Evolutionary conservation across 2,888 invertebrate genomes (phyloP).

Genomic region (Periphyllus acericola): DNA sequence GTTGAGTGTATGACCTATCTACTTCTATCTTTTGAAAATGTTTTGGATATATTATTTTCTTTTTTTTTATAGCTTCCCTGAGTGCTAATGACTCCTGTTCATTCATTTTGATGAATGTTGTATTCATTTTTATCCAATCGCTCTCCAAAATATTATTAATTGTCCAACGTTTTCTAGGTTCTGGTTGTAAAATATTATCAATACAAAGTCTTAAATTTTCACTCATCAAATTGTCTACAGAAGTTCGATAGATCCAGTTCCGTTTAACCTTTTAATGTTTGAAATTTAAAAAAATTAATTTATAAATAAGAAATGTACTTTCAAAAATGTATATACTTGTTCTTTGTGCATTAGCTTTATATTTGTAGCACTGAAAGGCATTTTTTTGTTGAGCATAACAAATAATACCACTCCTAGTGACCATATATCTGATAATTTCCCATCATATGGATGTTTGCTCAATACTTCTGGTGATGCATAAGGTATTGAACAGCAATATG

Average conservation of each 20-base stretch:
- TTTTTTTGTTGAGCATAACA: slow-evolving; percentile 83
- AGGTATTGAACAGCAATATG: slow-evolving; percentile 86
- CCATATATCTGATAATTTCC: slow-evolving; percentile 82
- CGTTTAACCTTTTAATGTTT: slow-evolving; percentile 38
- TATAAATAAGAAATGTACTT: neutral
- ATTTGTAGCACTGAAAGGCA: slow-evolving; percentile 84
- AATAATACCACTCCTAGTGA: slow-evolving; percentile 81
- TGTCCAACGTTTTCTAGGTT: slow-evolving; percentile 39
- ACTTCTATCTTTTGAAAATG: slow-evolving; percentile 33
- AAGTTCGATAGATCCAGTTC: slow-evolving; percentile 77
- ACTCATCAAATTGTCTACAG: slow-evolving; percentile 72
- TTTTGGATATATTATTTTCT: slow-evolving; percentile 5
- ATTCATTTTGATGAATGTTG: slow-evolving; percentile 21
- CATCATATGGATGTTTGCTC: slow-evolving; percentile 77
- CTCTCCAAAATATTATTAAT: slow-evolving; percentile 36
- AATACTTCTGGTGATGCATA: slow-evolving; percentile 89
- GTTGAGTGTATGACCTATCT: slow-evolving; percentile 33
- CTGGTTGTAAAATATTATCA: slow-evolving; percentile 39
- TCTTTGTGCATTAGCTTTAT: slow-evolving; percentile 77
- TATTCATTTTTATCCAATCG: slow-evolving; percentile 59
- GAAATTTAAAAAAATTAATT: neutral
- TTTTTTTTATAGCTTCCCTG: neutral
- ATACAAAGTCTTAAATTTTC: slow-evolving; percentile 64
- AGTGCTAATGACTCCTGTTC: slow-evolving; percentile 43
- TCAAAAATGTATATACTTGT: slow-evolving; percentile 71